Base-by-base conservation (phyloP, 2,113 vertebrate species). In the Periophthalmus modestus region DNA sequence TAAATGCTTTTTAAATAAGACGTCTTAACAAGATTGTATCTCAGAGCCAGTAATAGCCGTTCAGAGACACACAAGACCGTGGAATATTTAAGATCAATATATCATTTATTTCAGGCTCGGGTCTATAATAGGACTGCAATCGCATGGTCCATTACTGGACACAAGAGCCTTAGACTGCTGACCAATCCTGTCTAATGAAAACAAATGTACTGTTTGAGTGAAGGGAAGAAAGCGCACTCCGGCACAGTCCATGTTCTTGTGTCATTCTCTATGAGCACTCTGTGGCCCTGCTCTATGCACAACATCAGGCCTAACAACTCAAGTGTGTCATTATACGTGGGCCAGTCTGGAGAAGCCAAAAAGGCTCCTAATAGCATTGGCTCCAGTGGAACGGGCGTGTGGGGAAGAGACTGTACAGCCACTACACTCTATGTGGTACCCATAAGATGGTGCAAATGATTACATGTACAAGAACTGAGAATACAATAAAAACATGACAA, bases 161-260 rank as follows among this genome's bases (percentile, higher is more conserved):
- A 87, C 77, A 61, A 80, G 82, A 80, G 88, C 69, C 77, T 43
- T 69, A 83, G 81, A 91, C 86, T 89, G 88, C 91, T 87, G 91
- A 90, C 89, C 90, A 85, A 85, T 88, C 86, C 71, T 19, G n/a
- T 79, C 86, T 91, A 92, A 92, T 91, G 91, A 92, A 91, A 92
- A 92, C 88, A 91, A 91, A 92, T 91, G 88, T 74, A 90, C 85
- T 90, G 55, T 82, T 80, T 81, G 52, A 47, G 78, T 21, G 59
- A 81, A 72, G 78, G 86, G 71, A 87, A 89, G 85, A 87, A 89
- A 65, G 34, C 66, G 71, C 80, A 72, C 83, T 83, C 69, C 57
- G 61, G 43, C 43, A 70, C 76, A 75, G 78, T 81, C 84, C 82
- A 83, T 18, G 28, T 83, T 79, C 74, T 73, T 33, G 55, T 78